Conservation (phyloP, 2,888 invertebrate genomes). For the Dermolepida albohirtum region DNA sequence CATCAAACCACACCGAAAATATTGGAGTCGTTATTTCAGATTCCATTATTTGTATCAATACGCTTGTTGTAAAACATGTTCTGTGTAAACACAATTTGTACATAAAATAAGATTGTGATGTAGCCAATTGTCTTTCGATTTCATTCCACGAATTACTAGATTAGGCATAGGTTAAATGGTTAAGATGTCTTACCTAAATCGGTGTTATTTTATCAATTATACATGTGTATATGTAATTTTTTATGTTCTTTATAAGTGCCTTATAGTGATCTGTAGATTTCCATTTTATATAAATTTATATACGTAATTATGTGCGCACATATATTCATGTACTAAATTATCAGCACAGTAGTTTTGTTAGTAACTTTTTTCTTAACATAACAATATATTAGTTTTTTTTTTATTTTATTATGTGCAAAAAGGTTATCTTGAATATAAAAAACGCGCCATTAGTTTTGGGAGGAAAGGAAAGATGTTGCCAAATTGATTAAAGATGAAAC, state of each 20-base stretch:
- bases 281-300: constrained; percentile 34
- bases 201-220: constrained; percentile 1
- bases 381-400: neutral
- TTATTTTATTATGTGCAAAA: neutral
- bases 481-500: too few species aligned
- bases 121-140: constrained; percentile 14
- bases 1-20: too few species aligned
- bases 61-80: neutral
- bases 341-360: neutral
- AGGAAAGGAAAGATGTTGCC: too few species aligned
- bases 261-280: constrained; percentile 36
- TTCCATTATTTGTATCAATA: too few species aligned
- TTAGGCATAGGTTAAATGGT: neutral
- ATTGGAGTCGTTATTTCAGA: too few species aligned
- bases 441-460: too few species aligned
- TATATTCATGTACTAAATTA: neutral
- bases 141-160: constrained; percentile 11
- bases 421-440: too few species aligned
- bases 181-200: neutral
- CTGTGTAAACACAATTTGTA: neutral
- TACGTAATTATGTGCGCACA: neutral
- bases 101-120: constrained; percentile 17
- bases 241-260: constrained; percentile 28
- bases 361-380: neutral
- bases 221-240: neutral